A percentile compares a stretch with the other conserved stretches of the same genome.
Conservation (phyloP, 2,113 vertebrate genomes). For the Boleophthalmus pectinirostris region DNA sequence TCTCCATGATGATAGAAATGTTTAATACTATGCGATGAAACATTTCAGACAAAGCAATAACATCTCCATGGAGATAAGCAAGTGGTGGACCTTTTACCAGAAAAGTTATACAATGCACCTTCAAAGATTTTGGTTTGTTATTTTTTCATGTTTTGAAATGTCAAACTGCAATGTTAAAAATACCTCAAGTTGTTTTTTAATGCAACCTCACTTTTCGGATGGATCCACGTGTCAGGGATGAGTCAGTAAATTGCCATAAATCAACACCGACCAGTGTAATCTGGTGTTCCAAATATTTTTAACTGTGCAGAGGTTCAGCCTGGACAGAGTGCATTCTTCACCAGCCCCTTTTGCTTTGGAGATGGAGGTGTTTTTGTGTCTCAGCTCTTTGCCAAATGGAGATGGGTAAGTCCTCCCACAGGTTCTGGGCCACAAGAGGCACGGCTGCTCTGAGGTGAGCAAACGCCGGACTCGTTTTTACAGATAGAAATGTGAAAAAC, state of each 20-base stretch:
- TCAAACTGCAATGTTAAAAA: too few species aligned
- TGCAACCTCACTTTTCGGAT: neutral
- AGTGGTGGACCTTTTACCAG: too few species aligned
- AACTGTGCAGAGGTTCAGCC: conserved; percentile 12
- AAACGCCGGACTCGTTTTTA: conserved; percentile 35
- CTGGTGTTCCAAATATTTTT: conserved; percentile 10
- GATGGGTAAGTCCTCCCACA: conserved; percentile 51
- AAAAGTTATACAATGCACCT: too few species aligned
- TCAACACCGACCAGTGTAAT: neutral
- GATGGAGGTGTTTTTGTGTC: conserved; percentile 22
- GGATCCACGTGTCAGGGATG: neutral
- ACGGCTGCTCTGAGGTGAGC: conserved; percentile 32
- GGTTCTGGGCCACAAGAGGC: conserved; percentile 56
- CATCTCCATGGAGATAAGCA: too few species aligned
- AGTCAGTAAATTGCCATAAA: neutral
- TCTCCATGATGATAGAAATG: too few species aligned
- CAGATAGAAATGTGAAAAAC: conserved; percentile 21
- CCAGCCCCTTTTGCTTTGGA: conserved; percentile 15
- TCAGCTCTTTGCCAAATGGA: conserved; percentile 38
- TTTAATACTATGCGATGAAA: too few species aligned
- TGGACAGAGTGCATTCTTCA: conserved; percentile 46
- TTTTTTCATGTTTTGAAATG: too few species aligned
- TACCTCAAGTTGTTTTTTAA: too few species aligned
- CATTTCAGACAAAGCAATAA: too few species aligned
- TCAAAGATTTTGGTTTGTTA: too few species aligned